phyloP scores from a whole-genome alignment of 2,888 invertebrate species.

The Lingula anatina region DNA sequence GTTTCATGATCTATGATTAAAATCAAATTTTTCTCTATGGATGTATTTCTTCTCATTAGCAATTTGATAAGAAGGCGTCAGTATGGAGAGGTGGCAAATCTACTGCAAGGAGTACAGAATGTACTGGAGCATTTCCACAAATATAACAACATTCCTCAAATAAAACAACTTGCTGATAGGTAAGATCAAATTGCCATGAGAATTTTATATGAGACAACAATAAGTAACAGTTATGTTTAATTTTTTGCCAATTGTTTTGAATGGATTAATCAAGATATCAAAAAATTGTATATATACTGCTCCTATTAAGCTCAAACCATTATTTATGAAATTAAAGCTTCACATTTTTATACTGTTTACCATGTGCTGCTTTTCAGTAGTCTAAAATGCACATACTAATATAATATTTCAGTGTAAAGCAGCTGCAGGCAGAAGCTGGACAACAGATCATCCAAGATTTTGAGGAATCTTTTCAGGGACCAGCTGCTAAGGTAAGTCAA shows the following conservation, averaged over 20 bases:
- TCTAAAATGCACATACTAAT: no score
- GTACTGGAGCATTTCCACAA: conserved; percentile 90
- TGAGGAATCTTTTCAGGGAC: conserved; percentile 66
- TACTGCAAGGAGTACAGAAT: conserved; percentile 91
- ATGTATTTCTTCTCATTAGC: no score
- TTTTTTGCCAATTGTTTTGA: background rate
- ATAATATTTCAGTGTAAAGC: conserved; percentile 59
- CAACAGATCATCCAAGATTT: conserved; percentile 88
- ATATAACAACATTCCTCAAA: conserved; percentile 87
- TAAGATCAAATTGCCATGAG: conserved; percentile 22
- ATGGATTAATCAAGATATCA: background rate
- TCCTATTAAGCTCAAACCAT: no score
- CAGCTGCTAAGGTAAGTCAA: conserved; percentile 47
- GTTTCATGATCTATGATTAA: no score
- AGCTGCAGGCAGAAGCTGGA: conserved; percentile 72
- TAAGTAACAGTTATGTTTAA: background rate
- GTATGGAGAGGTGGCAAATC: conserved; percentile 89
- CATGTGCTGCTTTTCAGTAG: no score
- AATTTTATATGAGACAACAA: background rate
- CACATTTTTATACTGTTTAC: no score
- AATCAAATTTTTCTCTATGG: no score
- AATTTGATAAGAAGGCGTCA: conserved; percentile 73
- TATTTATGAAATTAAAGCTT: no score
- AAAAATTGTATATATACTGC: conserved; percentile 2
- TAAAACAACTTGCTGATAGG: conserved; percentile 78